Percentiles rank a stretch among this genome's conserved stretches.
phyloP scores from a whole-genome alignment of 2,797 vertebrate genomes.

The Myotis vivesi region DNA sequence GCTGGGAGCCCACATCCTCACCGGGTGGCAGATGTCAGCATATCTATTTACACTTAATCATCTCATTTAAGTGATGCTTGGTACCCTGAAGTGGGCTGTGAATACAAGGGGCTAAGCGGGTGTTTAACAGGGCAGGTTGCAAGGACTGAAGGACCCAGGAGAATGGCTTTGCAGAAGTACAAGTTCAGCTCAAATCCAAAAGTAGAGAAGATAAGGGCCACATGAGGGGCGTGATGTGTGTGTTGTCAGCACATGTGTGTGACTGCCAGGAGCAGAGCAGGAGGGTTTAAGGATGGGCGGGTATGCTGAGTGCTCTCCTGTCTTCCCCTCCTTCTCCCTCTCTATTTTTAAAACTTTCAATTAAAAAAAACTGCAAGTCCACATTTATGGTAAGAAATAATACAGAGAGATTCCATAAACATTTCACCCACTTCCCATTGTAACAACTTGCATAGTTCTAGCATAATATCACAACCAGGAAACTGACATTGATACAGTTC shows the following conservation, averaged over 20 bases:
- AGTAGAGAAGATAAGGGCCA: neutral
- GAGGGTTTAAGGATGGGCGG: neutral
- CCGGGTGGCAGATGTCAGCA: accelerated
- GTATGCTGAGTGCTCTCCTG: no score
- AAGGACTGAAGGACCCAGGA: neutral
- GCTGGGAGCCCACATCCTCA: neutral
- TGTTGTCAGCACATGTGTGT: accelerated
- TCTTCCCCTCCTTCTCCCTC: no score
- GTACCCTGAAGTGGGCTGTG: no score
- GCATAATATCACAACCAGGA: neutral
- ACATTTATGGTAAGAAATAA: neutral
- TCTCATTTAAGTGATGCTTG: neutral
- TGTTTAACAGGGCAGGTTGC: neutral
- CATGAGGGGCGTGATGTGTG: accelerated
- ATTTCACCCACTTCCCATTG: no score
- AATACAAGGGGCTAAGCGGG: accelerated
- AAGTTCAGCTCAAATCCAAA: neutral
- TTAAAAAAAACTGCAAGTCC: neutral
- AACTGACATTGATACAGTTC: neutral
- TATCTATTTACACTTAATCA: accelerated
- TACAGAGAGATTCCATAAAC: neutral
- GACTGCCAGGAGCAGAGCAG: accelerated
- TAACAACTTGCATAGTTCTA: neutral
- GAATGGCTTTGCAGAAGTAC: neutral
- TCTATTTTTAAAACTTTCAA: neutral